Evolutionary conservation across 2,113 vertebrate species (phyloP).

Genomic region (Condylura cristata): DNA sequence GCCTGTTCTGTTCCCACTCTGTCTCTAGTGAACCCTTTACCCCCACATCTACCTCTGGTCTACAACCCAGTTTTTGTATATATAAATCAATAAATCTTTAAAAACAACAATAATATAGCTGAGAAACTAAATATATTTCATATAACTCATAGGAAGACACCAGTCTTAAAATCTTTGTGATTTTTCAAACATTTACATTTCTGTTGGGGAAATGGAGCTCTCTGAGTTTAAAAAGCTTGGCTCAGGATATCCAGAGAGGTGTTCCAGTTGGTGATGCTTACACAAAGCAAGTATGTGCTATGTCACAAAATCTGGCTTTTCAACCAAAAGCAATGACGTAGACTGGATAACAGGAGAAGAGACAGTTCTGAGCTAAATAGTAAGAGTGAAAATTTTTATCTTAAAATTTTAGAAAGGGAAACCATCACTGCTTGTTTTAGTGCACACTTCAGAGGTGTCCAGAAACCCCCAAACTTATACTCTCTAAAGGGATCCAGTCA

Average conservation of each 20-base stretch:
- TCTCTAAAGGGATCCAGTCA: too few relatives aligned
- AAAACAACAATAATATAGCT: not conserved
- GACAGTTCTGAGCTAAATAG: not conserved
- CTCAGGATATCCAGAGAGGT: not conserved
- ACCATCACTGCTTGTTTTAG: not conserved
- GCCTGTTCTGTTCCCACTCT: too few relatives aligned
- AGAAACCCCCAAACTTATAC: too few relatives aligned
- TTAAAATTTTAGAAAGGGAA: slow-evolving; percentile 2
- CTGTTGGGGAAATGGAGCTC: not conserved
- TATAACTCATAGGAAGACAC: not conserved
- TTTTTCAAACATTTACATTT: not conserved
- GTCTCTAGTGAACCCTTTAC: too few relatives aligned
- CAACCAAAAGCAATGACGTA: not conserved
- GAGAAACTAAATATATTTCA: not conserved
- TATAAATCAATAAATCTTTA: too few relatives aligned
- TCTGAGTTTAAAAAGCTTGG: not conserved
- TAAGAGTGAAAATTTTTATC: not conserved
- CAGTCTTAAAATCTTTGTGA: not conserved
- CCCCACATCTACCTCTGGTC: too few relatives aligned
- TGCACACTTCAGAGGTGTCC: too few relatives aligned
- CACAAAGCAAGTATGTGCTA: not conserved
- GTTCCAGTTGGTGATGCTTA: not conserved
- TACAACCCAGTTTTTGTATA: too few relatives aligned
- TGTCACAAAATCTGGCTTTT: not conserved
- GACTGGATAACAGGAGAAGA: not conserved